Conservation (phyloP, 2,113 vertebrate species). For the Ellobius talpinus region DNA sequence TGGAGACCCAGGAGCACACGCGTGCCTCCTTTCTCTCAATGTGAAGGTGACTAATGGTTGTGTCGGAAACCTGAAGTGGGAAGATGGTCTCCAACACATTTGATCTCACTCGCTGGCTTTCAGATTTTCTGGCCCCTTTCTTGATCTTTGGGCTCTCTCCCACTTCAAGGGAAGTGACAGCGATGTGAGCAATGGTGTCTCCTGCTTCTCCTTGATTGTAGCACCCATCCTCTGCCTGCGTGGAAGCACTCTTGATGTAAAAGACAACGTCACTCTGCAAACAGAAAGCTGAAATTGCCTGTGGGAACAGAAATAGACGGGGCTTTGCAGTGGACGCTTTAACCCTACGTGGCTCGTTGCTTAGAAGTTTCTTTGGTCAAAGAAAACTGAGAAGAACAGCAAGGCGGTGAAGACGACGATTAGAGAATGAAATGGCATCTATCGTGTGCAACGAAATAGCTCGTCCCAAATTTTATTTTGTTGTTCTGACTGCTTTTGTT, state of each 20-base stretch:
- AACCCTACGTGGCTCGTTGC: neutral
- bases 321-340: neutral
- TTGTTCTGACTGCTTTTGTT: constrained; percentile 43
- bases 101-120: constrained; percentile 42
- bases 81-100: constrained; percentile 61
- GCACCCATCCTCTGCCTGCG: neutral
- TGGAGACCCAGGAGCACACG: neutral
- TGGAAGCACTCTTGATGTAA: neutral
- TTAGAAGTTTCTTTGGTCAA: neutral
- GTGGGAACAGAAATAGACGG: neutral
- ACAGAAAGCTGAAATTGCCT: neutral
- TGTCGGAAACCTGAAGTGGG: constrained; percentile 53
- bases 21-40: neutral
- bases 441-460: neutral
- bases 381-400: neutral
- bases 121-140: neutral
- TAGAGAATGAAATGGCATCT: neutral
- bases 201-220: neutral
- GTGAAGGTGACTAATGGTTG: neutral
- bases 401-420: neutral
- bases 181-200: neutral
- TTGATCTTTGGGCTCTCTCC: neutral
- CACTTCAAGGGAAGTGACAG: neutral
- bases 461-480: neutral
- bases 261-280: rapidly evolving